These are phyloP conservation scores for Julus scandinavius DNA, from an alignment of 2,888 invertebrate species.

Conservation along the genomic window DNA sequence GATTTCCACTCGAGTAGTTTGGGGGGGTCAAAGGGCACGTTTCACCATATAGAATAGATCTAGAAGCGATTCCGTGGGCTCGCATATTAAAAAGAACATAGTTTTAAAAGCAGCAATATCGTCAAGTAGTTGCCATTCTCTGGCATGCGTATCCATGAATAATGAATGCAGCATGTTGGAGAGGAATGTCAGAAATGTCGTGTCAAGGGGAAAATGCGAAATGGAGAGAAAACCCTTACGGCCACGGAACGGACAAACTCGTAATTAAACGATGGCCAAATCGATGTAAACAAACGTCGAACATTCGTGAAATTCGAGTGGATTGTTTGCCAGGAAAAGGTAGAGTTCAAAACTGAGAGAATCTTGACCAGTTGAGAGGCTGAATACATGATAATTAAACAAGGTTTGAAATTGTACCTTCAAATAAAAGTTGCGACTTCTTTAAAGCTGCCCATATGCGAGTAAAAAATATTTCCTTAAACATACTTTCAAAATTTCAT, in stretches of 20 bases:
- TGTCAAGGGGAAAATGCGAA: conserved; percentile 27
- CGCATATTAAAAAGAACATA: background rate
- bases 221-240: background rate
- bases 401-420: too few species aligned
- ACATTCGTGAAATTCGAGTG: background rate
- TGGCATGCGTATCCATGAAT: background rate
- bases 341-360: background rate
- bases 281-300: background rate
- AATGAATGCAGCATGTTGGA: conserved; percentile 10
- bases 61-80: conserved; percentile 6
- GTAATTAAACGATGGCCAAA: background rate
- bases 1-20: background rate
- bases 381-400: background rate
- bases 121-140: conserved; percentile 10
- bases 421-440: too few species aligned
- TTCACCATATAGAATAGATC: background rate
- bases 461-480: too few species aligned
- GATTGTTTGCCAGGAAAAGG: background rate
- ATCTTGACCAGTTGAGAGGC: background rate
- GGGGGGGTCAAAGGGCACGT: conserved; percentile 16
- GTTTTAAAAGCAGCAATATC: background rate
- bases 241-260: background rate
- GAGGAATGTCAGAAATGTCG: conserved; percentile 35
- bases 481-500: too few species aligned
- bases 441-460: too few species aligned